Base-by-base conservation (phyloP, 2,113 vertebrate genomes). In the Pituophis catenifer region DNA sequence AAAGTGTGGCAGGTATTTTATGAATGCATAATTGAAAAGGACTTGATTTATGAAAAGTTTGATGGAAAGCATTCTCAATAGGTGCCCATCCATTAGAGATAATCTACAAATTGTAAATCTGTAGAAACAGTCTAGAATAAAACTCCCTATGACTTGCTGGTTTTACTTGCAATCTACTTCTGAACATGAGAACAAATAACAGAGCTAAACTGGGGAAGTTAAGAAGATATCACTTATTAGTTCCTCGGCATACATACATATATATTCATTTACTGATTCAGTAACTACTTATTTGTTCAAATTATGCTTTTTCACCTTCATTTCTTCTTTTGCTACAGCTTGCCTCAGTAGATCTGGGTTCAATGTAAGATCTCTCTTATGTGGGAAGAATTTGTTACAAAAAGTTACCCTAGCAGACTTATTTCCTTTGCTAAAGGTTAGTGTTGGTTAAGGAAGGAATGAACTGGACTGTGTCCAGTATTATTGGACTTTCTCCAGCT, bases 1-100 rank as follows among this genome's bases (percentile, higher is more conserved):
- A 88, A 26, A 26, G 88, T 93, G 23, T 13, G 89, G 17, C 90
- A 1, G 90, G 94, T 97, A 95, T 94, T 0, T 13, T 44, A 95
- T 97, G 94, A 88, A 33, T 26, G 8, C 58, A 44, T 50, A 26
- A 23, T 59, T 92, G 24, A 86, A 50, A 89, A 88, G 0, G 48
- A 4, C 87, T 21, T 91, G 58, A 50, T 89, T 93, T 93, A 19
- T 92, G 88, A 86, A 91, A 5, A 87, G 19, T 52, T 33, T 55
- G 8, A 33, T 75, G 3, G 12, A 5, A 53, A 70, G 17, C 23
- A 44, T 59, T 89, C 38, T 92, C 6, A 58, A 15, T 58, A 29
- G 0, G 2, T 17, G 6, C 44, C 53, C 58, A 13, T 50, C 7
- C 15, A 23, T 85, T 50, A 48, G 88, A 17, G 44, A 21, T 52